phyloP scores from a whole-genome alignment of 2,797 vertebrate genomes.

The Apodemus agrarius region DNA sequence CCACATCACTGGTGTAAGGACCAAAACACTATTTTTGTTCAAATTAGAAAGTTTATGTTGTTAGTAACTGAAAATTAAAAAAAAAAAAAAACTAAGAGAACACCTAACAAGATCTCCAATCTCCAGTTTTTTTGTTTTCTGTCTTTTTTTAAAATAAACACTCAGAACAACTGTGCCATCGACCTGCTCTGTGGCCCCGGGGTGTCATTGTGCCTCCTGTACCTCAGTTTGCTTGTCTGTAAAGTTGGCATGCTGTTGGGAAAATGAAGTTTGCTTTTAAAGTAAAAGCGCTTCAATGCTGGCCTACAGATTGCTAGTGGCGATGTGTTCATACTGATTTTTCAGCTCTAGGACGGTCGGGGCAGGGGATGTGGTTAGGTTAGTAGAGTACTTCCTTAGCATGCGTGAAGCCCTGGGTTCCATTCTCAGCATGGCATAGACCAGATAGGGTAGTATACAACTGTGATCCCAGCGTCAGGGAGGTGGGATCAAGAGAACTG shows the following conservation, averaged over 20 bases:
- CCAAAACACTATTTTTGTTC: not conserved
- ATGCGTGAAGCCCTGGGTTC: not conserved
- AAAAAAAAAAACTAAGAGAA: not conserved
- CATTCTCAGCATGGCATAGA: not conserved
- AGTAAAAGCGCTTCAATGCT: not conserved
- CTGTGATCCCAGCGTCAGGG: not conserved
- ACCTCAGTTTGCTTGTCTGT: not conserved
- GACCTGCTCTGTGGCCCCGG: not conserved
- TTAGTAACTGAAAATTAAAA: not conserved
- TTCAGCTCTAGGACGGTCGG: not conserved
- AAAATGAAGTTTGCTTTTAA: not conserved
- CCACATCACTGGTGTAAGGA: not conserved
- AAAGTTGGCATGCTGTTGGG: not conserved
- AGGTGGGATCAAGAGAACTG: not conserved
- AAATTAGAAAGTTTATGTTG: not conserved
- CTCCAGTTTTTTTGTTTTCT: not conserved
- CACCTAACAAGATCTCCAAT: not conserved
- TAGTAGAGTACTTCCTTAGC: not conserved
- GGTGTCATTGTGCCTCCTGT: not conserved
- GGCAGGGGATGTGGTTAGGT: not conserved
- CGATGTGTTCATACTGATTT: not conserved
- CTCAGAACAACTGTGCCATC: not conserved
- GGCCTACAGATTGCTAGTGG: not conserved
- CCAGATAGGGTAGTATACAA: not conserved
- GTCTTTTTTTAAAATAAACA: not conserved